Evolutionary conservation across 2,888 invertebrate species (phyloP).

Genomic region (Arctia plantaginis): DNA sequence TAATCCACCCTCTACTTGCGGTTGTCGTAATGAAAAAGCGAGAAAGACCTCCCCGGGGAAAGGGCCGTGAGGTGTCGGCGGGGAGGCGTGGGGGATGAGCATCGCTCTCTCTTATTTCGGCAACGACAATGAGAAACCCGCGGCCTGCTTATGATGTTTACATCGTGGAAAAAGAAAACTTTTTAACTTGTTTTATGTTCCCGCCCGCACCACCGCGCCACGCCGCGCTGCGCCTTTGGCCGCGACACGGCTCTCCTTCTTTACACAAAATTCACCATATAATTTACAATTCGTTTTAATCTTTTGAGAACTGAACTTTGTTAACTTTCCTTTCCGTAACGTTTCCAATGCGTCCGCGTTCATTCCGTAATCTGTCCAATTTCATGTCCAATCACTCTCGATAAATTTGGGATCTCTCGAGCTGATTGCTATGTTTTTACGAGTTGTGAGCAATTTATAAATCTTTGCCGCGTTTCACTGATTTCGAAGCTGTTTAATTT

Average conservation of each 20-base stretch:
- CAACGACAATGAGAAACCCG: constrained; percentile 40
- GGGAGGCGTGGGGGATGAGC: background rate
- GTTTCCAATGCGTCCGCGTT: constrained; percentile 17
- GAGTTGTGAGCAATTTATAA: constrained; percentile 22
- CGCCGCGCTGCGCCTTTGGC: no score
- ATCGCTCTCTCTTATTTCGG: constrained; percentile 38
- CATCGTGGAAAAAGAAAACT: constrained; percentile 33
- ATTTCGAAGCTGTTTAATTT: constrained; percentile 18
- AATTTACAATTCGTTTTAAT: constrained; percentile 28
- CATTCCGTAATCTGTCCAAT: constrained; percentile 22
- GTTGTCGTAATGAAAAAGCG: constrained; percentile 58
- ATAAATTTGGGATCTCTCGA: constrained; percentile 21
- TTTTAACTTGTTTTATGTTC: constrained; percentile 41
- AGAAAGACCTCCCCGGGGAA: constrained; percentile 42
- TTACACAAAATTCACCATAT: constrained; percentile 27
- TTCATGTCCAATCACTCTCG: constrained; percentile 25
- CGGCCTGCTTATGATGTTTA: constrained; percentile 43
- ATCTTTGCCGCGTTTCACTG: constrained; percentile 14
- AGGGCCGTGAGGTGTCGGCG: constrained; percentile 15
- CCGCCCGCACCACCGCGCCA: background rate
- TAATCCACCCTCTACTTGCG: constrained; percentile 53
- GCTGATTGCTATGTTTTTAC: constrained; percentile 25
- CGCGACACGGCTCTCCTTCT: constrained; percentile 19
- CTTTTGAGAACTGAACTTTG: background rate
- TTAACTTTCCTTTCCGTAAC: constrained; percentile 13